phyloP scores from a whole-genome alignment of 2,113 vertebrate genomes.

The Pholis gunnellus region DNA sequence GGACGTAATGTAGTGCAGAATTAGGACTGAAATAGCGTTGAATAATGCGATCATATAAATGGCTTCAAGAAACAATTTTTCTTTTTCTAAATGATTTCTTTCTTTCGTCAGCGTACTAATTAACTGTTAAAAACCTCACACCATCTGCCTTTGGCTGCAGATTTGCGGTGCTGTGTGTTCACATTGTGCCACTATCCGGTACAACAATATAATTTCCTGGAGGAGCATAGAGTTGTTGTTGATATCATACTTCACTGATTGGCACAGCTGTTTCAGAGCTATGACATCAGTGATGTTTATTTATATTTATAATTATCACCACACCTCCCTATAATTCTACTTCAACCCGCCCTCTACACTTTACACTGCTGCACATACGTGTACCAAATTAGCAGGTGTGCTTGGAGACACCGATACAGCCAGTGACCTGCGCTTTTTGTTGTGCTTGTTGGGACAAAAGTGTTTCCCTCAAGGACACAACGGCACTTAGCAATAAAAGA shows the following conservation, averaged over 20 bases:
- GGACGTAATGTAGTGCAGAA: neutral
- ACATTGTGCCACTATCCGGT: neutral
- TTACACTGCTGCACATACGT: neutral
- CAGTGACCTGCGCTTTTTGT: neutral
- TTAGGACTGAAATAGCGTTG: neutral
- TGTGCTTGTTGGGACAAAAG: neutral
- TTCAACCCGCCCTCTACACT: neutral
- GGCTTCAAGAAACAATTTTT: neutral
- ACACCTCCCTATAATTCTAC: neutral
- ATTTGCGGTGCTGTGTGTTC: neutral
- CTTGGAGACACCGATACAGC: neutral
- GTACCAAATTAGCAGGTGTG: neutral
- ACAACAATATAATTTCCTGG: slow-evolving; percentile 1
- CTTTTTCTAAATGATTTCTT: neutral
- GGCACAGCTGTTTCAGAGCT: slow-evolving; percentile 8
- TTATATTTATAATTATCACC: neutral
- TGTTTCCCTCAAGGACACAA: neutral
- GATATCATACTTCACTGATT: neutral
- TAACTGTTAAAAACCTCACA: neutral
- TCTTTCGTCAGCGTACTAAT: neutral
- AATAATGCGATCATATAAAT: neutral
- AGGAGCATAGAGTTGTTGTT: neutral
- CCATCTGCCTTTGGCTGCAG: neutral
- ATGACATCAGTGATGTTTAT: neutral
- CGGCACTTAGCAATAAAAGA: neutral